Evolutionary conservation across 1,140 invertebrate species (phyloP).

Genomic region (Subanguina moxae): DNA sequence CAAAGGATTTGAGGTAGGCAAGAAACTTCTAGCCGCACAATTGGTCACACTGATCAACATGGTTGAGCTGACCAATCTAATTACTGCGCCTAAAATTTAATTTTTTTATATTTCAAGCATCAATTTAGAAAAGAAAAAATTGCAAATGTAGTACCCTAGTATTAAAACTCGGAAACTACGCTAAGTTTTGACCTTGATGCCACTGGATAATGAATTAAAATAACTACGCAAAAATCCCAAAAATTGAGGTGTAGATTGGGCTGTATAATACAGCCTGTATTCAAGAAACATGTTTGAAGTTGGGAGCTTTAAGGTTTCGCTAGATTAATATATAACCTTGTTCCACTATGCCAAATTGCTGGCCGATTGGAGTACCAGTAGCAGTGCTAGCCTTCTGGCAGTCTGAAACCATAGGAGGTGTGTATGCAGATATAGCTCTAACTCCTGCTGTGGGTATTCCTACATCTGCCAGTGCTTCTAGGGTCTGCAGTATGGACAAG

Average conservation of each 20-base stretch:
- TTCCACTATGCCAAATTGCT: constrained; percentile 7
- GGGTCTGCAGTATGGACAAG: not conserved
- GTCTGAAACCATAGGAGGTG: constrained; percentile 4
- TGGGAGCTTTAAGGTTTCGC: too few relatives aligned
- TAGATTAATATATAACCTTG: not conserved
- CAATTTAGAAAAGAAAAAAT: too few relatives aligned
- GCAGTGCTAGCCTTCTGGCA: constrained; percentile 1
- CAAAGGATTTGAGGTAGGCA: constrained; percentile 3
- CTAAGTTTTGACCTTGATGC: too few relatives aligned
- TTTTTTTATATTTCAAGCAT: not conserved
- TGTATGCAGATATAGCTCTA: not conserved
- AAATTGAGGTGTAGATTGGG: too few relatives aligned
- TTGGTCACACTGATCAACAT: not conserved
- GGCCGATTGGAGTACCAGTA: not conserved
- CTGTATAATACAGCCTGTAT: too few relatives aligned
- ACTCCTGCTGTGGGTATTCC: constrained; percentile 5
- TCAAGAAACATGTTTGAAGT: too few relatives aligned
- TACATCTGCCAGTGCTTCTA: constrained; percentile 3
- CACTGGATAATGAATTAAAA: too few relatives aligned
- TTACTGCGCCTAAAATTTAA: not conserved
- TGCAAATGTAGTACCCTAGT: too few relatives aligned
- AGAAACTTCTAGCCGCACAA: not conserved
- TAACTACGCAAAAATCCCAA: too few relatives aligned
- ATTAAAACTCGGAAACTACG: too few relatives aligned
- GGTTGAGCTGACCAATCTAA: not conserved